phyloP scores from a whole-genome alignment of 1,140 invertebrate species.

The Microplitis mediator region DNA sequence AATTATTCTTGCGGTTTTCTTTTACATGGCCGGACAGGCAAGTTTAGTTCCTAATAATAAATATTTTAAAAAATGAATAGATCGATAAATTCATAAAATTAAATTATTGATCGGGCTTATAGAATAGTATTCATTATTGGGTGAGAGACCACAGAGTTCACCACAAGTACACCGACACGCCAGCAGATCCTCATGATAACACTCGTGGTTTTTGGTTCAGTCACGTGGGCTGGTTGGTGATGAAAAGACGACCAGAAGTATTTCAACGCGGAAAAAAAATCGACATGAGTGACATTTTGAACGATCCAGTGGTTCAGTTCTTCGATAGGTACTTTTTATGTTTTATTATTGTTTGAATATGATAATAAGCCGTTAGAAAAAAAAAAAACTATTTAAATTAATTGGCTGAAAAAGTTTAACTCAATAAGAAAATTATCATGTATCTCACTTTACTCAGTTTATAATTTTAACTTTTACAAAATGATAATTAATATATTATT shows the following conservation, averaged over 20 bases:
- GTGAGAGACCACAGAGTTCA: constrained; percentile 85
- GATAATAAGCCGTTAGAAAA: too few relatives aligned
- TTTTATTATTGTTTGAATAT: too few relatives aligned
- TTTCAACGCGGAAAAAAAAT: constrained; percentile 72
- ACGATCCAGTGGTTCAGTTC: constrained; percentile 77
- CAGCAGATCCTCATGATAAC: constrained; percentile 89
- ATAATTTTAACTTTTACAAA: background rate
- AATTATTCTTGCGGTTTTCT: constrained; percentile 72
- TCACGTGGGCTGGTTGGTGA: constrained; percentile 89
- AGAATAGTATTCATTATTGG: constrained; percentile 73
- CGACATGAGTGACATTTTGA: constrained; percentile 78
- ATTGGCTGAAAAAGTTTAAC: too few relatives aligned
- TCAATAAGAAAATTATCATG: background rate
- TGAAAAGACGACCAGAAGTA: constrained; percentile 84
- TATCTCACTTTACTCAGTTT: background rate
- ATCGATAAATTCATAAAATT: too few relatives aligned
- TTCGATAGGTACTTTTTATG: constrained; percentile 64
- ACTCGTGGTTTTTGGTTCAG: constrained; percentile 91
- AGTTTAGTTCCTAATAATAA: constrained; percentile 24
- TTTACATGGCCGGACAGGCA: constrained; percentile 78
- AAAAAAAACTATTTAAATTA: too few relatives aligned
- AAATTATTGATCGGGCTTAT: constrained; percentile 17
- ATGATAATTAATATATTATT: constrained; percentile 30
- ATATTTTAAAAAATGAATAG: too few relatives aligned
- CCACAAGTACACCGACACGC: constrained; percentile 88